Percentiles rank a stretch among this genome's conserved stretches.
Conservation (phyloP, 2,113 vertebrate species). For the Pitta sordida region DNA sequence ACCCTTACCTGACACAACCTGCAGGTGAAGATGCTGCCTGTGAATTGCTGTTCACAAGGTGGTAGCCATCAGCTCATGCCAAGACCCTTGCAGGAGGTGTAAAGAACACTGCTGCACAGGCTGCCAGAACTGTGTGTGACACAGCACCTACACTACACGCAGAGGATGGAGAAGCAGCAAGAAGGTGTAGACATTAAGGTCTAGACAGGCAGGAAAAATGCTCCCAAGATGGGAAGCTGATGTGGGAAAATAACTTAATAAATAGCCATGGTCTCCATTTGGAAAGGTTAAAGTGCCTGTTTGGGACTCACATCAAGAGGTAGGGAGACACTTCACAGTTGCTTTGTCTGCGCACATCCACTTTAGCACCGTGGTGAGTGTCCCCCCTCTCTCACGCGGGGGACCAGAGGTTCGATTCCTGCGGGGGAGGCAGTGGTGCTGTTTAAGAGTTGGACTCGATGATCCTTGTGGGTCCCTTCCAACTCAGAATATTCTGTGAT, state of each 20-base stretch:
- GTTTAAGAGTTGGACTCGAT: no score
- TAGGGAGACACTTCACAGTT: background rate
- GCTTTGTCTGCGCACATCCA: background rate
- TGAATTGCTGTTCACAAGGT: background rate
- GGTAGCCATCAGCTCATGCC: background rate
- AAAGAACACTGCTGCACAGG: background rate
- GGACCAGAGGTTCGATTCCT: no score
- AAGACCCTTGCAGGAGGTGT: accelerated
- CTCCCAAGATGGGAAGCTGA: background rate
- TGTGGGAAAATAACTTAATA: background rate
- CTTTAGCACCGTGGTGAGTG: no score
- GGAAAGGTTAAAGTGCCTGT: background rate
- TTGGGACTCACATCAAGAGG: background rate
- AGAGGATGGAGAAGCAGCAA: background rate
- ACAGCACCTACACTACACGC: accelerated
- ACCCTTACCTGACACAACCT: no score
- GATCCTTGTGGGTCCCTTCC: no score
- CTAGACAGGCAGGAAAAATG: background rate
- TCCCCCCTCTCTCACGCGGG: no score
- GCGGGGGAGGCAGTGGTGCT: no score
- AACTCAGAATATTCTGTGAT: no score
- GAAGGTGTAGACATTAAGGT: background rate
- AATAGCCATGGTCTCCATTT: background rate
- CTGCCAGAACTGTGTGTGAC: accelerated
- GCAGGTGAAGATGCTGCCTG: background rate